Conservation (phyloP, 2,113 vertebrate species). For the Gymnogyps californianus region DNA sequence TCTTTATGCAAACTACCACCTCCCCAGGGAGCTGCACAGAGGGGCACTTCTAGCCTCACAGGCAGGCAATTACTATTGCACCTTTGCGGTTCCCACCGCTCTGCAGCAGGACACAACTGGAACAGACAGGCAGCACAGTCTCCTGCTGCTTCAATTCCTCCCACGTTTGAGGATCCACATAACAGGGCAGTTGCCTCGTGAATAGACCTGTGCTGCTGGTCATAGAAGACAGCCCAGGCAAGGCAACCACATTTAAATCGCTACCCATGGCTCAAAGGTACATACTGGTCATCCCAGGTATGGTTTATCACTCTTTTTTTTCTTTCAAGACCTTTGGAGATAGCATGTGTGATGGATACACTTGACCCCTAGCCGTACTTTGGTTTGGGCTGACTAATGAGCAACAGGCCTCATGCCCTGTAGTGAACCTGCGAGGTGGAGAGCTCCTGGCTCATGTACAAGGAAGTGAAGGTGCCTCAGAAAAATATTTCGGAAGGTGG, state of each 20-base stretch:
- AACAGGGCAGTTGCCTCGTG: background rate
- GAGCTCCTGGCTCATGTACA: background rate
- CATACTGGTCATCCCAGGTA: background rate
- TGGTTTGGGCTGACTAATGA: background rate
- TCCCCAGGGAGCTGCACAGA: background rate
- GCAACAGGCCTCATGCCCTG: background rate
- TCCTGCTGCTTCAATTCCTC: background rate
- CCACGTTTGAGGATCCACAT: background rate
- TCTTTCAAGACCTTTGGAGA: background rate
- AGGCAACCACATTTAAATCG: background rate
- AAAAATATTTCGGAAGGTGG: background rate
- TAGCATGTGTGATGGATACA: background rate
- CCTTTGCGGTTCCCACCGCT: background rate
- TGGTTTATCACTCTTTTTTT: background rate
- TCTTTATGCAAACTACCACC: background rate
- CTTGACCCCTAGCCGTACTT: background rate
- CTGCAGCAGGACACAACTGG: background rate
- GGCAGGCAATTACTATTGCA: background rate
- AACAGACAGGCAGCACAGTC: background rate
- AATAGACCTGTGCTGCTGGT: background rate
- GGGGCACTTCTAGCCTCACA: background rate
- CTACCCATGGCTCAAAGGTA: background rate
- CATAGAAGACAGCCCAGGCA: background rate
- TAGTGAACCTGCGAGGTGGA: background rate
- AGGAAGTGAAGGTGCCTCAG: background rate